phyloP scores from a whole-genome alignment of 2,797 vertebrate genomes.

The Neopelma chrysocephalum region DNA sequence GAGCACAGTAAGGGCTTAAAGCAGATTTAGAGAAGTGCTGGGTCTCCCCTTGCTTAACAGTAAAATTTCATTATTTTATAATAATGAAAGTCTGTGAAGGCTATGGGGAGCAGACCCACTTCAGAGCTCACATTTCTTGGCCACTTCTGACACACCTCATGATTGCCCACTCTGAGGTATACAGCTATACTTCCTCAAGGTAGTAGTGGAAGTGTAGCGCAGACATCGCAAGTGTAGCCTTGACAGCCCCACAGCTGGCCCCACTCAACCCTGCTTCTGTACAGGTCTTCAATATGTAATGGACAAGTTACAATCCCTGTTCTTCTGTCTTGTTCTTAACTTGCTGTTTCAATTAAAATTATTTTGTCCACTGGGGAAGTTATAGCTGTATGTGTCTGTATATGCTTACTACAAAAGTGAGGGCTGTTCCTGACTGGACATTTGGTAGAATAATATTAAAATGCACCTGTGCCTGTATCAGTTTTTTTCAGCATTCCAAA shows the following conservation, averaged over 20 bases:
- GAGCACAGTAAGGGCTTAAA: conserved; percentile 34
- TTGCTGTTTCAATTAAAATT: background rate
- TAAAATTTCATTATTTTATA: conserved; percentile 47
- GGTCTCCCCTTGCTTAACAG: conserved; percentile 11
- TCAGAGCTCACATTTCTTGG: background rate
- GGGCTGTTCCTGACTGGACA: background rate
- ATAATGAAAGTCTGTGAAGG: background rate
- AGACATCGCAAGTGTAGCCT: background rate
- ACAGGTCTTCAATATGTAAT: background rate
- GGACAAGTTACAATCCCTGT: background rate
- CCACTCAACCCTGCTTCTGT: background rate
- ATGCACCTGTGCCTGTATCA: background rate
- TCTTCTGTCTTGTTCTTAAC: background rate
- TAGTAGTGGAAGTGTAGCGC: background rate
- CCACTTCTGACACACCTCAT: background rate
- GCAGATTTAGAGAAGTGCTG: conserved; percentile 32
- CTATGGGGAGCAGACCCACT: background rate
- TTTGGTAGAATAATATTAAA: background rate
- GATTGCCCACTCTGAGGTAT: background rate
- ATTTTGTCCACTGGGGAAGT: background rate
- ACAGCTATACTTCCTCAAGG: background rate
- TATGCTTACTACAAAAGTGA: background rate
- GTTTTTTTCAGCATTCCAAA: background rate
- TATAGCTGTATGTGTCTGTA: background rate
- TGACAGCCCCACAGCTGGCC: background rate